These are phyloP conservation scores for Morbakka virulenta DNA, from an alignment of 30 jellyfish, hydroid and myxozoan species.

Conservation along the genomic window DNA sequence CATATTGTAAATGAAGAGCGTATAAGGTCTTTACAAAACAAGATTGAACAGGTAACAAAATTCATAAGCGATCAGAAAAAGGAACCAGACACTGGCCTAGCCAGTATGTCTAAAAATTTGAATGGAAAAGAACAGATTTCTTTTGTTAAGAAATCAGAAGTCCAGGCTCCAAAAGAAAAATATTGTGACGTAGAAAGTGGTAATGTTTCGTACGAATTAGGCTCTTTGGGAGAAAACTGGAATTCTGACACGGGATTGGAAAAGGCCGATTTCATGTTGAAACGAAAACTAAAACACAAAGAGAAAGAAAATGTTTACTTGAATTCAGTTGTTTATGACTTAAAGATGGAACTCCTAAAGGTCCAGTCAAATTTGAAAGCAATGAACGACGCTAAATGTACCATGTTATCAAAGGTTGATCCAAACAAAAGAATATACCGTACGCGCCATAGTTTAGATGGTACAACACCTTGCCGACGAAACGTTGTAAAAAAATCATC, in stretches of 20 bases:
- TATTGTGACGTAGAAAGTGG: conserved; percentile 48
- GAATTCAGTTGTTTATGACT: conserved; percentile 77
- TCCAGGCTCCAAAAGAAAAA: conserved; percentile 64
- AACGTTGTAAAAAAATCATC: conserved; percentile 5
- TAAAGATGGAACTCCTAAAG: conserved; percentile 60
- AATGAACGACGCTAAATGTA: conserved; percentile 41
- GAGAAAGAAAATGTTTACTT: conserved; percentile 74
- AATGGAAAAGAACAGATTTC: conserved; percentile 44
- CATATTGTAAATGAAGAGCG: conserved; percentile 59
- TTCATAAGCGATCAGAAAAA: conserved; percentile 14
- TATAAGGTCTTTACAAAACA: conserved; percentile 51
- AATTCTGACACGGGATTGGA: background rate
- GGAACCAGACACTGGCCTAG: conserved; percentile 31
- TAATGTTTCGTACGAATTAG: background rate
- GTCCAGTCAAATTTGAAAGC: conserved; percentile 57
- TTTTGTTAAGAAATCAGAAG: conserved; percentile 63
- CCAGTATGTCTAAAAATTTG: background rate
- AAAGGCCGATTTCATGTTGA: conserved; percentile 1
- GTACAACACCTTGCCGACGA: conserved; percentile 17
- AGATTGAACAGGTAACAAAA: conserved; percentile 64
- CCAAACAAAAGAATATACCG: background rate
- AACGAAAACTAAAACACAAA: conserved; percentile 33
- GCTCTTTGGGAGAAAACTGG: background rate
- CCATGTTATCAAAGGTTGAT: conserved; percentile 17
- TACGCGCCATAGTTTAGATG: background rate